Percentiles rank a stretch among this genome's conserved stretches.
phyloP scores from a whole-genome alignment of 2,888 invertebrate species.

The Trichopria drosophilae region DNA sequence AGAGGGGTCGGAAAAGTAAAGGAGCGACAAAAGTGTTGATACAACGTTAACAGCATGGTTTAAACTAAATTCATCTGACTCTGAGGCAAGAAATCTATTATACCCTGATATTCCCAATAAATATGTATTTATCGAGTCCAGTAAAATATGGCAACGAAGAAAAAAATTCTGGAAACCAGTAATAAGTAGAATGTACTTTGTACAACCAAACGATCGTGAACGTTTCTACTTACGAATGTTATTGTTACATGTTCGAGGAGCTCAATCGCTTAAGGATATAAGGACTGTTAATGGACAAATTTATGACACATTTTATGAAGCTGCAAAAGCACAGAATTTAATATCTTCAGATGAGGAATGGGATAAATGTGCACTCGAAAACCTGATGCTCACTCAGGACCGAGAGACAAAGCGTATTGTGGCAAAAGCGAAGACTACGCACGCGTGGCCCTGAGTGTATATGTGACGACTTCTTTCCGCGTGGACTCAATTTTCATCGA shows the following conservation, averaged over 20 bases:
- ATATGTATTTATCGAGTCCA: conserved; percentile 13
- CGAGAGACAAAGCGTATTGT: no score
- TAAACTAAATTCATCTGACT: conserved; percentile 7
- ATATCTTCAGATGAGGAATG: conserved; percentile 18
- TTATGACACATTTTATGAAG: conserved; percentile 3
- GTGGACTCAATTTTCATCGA: no score
- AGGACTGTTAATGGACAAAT: conserved; percentile 3
- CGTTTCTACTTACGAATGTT: conserved; percentile 21
- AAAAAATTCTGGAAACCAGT: conserved; percentile 15
- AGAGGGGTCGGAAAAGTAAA: conserved; percentile 12
- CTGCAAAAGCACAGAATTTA: conserved; percentile 3
- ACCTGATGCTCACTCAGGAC: no score
- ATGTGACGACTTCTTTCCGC: no score
- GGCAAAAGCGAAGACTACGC: no score
- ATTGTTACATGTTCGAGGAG: conserved; percentile 16
- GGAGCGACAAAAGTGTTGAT: conserved; percentile 12
- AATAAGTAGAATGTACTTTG: conserved; percentile 27
- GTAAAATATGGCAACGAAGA: conserved; percentile 17
- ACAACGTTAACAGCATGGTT: conserved; percentile 25
- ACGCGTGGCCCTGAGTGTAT: no score
- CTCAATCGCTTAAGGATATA: conserved; percentile 4
- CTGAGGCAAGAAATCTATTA: conserved; percentile 12
- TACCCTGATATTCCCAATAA: conserved; percentile 21
- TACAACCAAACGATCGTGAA: conserved; percentile 26
- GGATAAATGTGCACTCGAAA: conserved; percentile 23